phyloP scores from a whole-genome alignment of 2,797 vertebrate genomes.

The Scolopax rusticola region DNA sequence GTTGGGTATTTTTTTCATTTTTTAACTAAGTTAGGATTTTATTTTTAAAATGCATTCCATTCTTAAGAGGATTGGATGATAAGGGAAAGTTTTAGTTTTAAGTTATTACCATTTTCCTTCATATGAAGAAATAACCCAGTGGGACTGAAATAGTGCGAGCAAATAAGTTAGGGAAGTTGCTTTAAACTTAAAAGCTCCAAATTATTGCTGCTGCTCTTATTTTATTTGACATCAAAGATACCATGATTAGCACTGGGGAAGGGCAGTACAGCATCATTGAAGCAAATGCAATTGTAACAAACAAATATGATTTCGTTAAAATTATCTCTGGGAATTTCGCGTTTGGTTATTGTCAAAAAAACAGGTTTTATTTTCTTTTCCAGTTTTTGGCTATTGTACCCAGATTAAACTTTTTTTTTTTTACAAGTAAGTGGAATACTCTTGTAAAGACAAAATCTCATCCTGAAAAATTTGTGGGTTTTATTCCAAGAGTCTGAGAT shows the following conservation, averaged over 20 bases:
- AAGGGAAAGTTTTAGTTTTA: not conserved
- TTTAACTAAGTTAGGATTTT: not conserved
- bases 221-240: not conserved
- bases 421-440: not conserved
- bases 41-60: not conserved
- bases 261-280: not conserved
- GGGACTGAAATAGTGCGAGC: not conserved
- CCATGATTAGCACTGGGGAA: not conserved
- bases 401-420: not conserved
- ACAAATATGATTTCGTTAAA: not conserved
- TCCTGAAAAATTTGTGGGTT: not conserved
- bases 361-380: not conserved
- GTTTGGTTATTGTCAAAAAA: not conserved
- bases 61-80: not conserved
- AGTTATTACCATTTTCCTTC: not conserved
- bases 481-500: not conserved
- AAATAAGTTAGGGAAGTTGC: not conserved
- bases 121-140: not conserved
- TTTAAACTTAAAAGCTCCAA: not conserved
- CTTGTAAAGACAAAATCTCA: not conserved
- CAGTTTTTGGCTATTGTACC: not conserved
- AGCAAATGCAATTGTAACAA: not conserved
- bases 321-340: not conserved
- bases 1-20: not conserved
- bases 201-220: not conserved